Base-by-base conservation (phyloP, 2,113 vertebrate genomes). In the rabbit (Oryctolagus cuniculus) region DNA sequence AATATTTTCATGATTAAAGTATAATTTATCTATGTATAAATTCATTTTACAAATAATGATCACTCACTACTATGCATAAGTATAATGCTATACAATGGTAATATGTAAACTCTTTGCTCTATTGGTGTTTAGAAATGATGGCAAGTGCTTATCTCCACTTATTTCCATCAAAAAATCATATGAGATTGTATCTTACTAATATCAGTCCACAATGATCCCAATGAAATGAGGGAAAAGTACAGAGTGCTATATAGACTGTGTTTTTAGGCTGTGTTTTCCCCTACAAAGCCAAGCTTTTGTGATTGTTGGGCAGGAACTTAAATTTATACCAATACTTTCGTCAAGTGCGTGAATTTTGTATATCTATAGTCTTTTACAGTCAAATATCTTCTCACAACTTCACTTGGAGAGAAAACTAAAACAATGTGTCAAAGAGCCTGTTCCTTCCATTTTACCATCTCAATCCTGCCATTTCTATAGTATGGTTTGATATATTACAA, bases 241-340 rank as follows among this genome's bases (percentile, higher is more conserved):
- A 55, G 3, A 22, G 55, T 12, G 15, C 16, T 24, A 0, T n/a
- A 1, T 24, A 21, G 55, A 4, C 2, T 34, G 5, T 27, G 64
- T 55, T 84, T 13, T 36, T 31, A 73, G 17, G 12, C 27, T 84
- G n/a, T 29, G 84, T 49, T 92, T 8, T 69, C 6, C 58, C 64
- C 21, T 11, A 55, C 25, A 63, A 61, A 75, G 0, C 5, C 3
- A 69, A 3, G 0, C 31, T 70, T 58, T 44, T 77, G 5, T 49
- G 31, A 83, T 38, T 51, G 36, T 17, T 21, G 1, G 0, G 10
- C 61, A 17, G 2, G 3, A 17, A n/a, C 21, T 63, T 16, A 66
- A 80, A 86, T 73, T 44, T 80, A 11, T n/a, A 44, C 22, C 44
- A 55, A 66, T 1, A 29, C 53, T 72, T 55, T 53, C 4, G 25